phyloP scores from a whole-genome alignment of 1,140 invertebrate species.

The Dendroctonus ponderosae region DNA sequence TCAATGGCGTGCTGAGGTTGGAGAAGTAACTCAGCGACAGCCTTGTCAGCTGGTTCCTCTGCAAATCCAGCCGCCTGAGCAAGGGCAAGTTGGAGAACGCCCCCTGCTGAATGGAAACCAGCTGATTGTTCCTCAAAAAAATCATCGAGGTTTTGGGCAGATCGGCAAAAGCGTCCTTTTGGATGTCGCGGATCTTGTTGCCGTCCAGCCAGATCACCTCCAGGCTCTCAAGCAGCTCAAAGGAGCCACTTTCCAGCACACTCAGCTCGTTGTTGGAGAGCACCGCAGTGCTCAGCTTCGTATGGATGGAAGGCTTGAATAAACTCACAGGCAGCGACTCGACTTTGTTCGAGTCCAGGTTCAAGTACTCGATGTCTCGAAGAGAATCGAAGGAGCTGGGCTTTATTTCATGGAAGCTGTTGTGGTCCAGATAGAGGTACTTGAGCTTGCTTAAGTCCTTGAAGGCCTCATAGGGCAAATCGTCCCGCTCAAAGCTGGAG shows the following conservation, averaged over 20 bases:
- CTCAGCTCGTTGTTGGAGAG: conserved; percentile 72
- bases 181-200: conserved; percentile 64
- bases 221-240: conserved; percentile 62
- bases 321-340: conserved; percentile 61
- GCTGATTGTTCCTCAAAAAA: conserved; percentile 66
- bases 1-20: conserved; percentile 64
- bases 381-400: conserved; percentile 61
- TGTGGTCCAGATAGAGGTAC: conserved; percentile 87
- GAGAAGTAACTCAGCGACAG: conserved; percentile 66
- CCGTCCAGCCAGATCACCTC: conserved; percentile 70
- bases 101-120: conserved; percentile 60
- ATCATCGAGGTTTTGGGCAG: conserved; percentile 68
- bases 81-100: conserved; percentile 68
- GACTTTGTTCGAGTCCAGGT: conserved; percentile 82
- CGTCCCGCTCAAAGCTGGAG: conserved; percentile 76
- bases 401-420: conserved; percentile 73
- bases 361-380: conserved; percentile 74
- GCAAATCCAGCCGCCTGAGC: conserved; percentile 68
- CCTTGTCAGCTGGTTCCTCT: conserved; percentile 66
- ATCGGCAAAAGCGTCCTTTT: conserved; percentile 62
- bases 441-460: conserved; percentile 68
- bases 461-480: conserved; percentile 72
- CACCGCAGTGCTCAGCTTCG: conserved; percentile 73
- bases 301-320: conserved; percentile 67
- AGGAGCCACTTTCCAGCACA: conserved; percentile 61